Evolutionary conservation across 2,797 vertebrate species (phyloP).

Genomic region (Gouania willdenowi): DNA sequence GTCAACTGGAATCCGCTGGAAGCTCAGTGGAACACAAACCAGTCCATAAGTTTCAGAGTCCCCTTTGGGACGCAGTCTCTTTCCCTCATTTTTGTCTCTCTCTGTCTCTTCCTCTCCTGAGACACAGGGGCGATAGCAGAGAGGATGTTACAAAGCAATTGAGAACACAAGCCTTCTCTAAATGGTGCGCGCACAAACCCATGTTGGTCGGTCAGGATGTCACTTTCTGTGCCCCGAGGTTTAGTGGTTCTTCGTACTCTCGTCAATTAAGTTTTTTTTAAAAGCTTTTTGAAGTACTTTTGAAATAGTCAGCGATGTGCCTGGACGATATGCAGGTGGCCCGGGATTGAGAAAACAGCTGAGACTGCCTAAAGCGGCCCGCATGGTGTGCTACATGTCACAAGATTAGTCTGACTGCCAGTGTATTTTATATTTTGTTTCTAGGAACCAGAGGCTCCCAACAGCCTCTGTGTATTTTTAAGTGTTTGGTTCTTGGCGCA

Average conservation of each 20-base stretch:
- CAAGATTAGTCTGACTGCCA: constrained; percentile 49
- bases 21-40: constrained; percentile 53
- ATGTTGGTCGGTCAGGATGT: neutral
- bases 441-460: constrained; percentile 51
- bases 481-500: no score
- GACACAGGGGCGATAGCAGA: constrained; percentile 43
- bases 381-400: constrained; percentile 59
- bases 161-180: constrained; percentile 34
- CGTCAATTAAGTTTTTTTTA: no score
- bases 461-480: constrained; percentile 28
- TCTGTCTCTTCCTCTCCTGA: constrained; percentile 31
- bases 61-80: constrained; percentile 44
- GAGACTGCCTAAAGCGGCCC: constrained; percentile 52
- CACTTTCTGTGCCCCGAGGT: neutral
- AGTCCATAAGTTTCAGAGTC: constrained; percentile 60
- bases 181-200: constrained; percentile 1
- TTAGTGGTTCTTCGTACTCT: constrained; percentile 6
- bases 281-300: neutral
- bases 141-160: constrained; percentile 54
- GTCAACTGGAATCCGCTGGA: constrained; percentile 49
- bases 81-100: neutral
- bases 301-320: neutral
- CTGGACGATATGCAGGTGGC: constrained; percentile 1
- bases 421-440: constrained; percentile 60
- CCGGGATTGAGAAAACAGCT: constrained; percentile 23